Conservation (phyloP, 2,113 vertebrate species). For the Tyto alba region DNA sequence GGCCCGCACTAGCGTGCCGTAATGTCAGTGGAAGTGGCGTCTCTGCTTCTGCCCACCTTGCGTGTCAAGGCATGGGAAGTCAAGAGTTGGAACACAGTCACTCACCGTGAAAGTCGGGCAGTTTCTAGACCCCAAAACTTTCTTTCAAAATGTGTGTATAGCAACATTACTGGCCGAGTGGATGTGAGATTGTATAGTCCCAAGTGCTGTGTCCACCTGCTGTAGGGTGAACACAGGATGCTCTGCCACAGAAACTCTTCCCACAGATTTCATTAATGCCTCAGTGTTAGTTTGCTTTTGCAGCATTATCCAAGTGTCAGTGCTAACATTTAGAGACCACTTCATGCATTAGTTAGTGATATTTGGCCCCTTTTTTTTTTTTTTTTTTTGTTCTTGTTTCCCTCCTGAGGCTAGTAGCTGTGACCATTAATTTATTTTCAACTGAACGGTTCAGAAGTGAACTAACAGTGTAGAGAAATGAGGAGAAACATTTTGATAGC, state of each 20-base stretch:
- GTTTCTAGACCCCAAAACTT: neutral
- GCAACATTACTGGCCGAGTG: neutral
- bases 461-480: neutral
- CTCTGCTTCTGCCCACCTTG: neutral
- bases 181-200: neutral
- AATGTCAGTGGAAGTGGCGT: neutral
- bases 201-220: neutral
- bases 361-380: neutral
- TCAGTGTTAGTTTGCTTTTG: neutral
- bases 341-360: neutral
- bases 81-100: neutral
- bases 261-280: neutral
- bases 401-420: neutral
- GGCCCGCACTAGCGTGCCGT: neutral
- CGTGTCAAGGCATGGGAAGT: too few relatives aligned
- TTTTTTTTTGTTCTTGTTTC: neutral
- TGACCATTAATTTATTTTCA: neutral
- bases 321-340: neutral
- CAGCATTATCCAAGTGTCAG: neutral
- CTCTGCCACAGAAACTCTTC: neutral
- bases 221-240: neutral
- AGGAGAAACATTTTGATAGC: neutral
- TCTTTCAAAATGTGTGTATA: neutral
- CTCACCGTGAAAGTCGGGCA: rapidly evolving
- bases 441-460: neutral